Percentiles rank a stretch among this genome's conserved stretches.
These are phyloP conservation scores for Drosophila paranaensis DNA, from an alignment of 2,888 invertebrate species.

Conservation along the genomic window DNA sequence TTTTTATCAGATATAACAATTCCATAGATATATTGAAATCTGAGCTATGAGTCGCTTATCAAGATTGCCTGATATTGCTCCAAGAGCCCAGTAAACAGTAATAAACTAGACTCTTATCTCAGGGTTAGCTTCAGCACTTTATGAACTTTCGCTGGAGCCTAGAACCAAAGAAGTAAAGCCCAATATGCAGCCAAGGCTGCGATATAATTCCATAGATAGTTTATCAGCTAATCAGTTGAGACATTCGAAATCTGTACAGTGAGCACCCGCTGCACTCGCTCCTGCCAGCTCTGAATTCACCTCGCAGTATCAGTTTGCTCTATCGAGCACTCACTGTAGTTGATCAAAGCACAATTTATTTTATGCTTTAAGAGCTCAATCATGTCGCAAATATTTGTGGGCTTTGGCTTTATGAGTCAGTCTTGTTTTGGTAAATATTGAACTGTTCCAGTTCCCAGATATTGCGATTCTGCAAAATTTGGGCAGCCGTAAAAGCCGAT, in stretches of 20 bases:
- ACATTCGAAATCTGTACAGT: too few species aligned
- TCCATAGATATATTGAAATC: background rate
- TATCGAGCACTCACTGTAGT: background rate
- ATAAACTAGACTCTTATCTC: background rate
- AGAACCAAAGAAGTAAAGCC: constrained; percentile 3
- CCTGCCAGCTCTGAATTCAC: too few species aligned
- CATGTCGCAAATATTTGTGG: constrained; percentile 19
- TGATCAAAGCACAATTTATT: background rate
- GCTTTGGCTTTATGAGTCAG: constrained; percentile 40
- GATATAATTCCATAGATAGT: too few species aligned
- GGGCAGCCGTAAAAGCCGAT: constrained; percentile 33
- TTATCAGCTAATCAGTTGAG: too few species aligned
- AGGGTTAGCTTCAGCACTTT: background rate
- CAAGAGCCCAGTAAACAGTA: background rate
- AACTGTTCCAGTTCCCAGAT: constrained; percentile 16
- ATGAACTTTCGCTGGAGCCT: constrained; percentile 9
- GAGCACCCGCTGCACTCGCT: too few species aligned
- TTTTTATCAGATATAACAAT: too few species aligned
- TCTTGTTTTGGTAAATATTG: constrained; percentile 34
- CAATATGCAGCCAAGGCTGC: too few species aligned
- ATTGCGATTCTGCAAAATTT: constrained; percentile 42
- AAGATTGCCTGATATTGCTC: background rate
- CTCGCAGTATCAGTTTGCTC: background rate
- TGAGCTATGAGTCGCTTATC: background rate
- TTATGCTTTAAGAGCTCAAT: constrained; percentile 14